phyloP scores from a whole-genome alignment of 2,113 vertebrate genomes.

The Lonchura striata region DNA sequence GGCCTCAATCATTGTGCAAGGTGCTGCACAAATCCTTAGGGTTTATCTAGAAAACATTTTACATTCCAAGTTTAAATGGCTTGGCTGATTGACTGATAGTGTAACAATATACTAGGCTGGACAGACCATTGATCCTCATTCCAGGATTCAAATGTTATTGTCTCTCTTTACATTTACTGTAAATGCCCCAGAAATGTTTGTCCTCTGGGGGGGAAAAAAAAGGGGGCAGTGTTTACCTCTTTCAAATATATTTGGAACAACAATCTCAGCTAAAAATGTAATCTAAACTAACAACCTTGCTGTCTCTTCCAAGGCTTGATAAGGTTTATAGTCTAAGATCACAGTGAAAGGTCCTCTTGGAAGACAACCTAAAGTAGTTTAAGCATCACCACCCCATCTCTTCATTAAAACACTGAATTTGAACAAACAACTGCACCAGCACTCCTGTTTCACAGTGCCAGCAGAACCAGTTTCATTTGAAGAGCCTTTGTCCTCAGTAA shows the following conservation, averaged over 20 bases:
- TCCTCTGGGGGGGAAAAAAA: background rate
- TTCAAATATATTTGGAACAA: background rate
- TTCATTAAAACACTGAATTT: background rate
- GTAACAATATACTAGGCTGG: background rate
- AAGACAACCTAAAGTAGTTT: background rate
- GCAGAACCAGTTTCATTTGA: background rate
- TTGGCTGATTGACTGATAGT: conserved; percentile 37
- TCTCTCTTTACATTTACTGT: conserved; percentile 35
- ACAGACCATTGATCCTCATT: conserved; percentile 5
- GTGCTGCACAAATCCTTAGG: background rate
- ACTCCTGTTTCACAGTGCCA: background rate
- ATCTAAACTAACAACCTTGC: background rate
- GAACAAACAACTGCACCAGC: background rate
- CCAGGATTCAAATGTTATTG: background rate
- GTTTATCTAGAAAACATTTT: conserved; percentile 42
- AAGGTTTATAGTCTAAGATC: background rate
- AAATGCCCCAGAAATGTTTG: conserved; percentile 38
- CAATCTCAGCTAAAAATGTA: background rate
- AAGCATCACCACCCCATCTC: background rate
- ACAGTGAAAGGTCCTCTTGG: background rate
- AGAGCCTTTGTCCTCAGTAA: background rate
- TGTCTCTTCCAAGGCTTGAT: background rate
- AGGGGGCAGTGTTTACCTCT: background rate
- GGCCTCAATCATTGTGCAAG: background rate
- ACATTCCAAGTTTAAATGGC: conserved; percentile 30